phyloP scores from a whole-genome alignment of 2,888 invertebrate species.

The Orgyia antiqua region DNA sequence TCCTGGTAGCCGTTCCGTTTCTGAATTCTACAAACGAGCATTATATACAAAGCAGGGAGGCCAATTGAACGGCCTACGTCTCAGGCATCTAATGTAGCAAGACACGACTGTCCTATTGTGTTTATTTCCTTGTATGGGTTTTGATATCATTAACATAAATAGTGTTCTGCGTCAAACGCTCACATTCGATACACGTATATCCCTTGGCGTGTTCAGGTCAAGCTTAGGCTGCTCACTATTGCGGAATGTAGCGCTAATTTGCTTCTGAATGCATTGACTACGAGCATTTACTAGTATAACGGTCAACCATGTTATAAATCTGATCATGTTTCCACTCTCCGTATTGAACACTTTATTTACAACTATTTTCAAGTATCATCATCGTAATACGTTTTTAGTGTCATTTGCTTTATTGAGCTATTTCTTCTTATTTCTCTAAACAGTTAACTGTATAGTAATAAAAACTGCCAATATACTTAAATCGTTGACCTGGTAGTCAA shows the following conservation, averaged over 20 bases:
- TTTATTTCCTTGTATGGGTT: constrained; percentile 72
- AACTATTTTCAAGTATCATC: constrained; percentile 11
- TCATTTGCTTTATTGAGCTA: no score
- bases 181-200: constrained; percentile 61
- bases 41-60: constrained; percentile 70
- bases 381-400: no score
- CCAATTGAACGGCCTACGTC: constrained; percentile 62
- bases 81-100: constrained; percentile 65
- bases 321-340: constrained; percentile 16
- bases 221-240: constrained; percentile 31
- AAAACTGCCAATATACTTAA: no score
- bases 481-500: no score
- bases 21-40: constrained; percentile 69
- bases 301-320: constrained; percentile 11
- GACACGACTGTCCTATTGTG: constrained; percentile 74
- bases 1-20: constrained; percentile 62
- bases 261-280: constrained; percentile 38
- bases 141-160: constrained; percentile 73
- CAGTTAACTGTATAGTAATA: no score
- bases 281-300: constrained; percentile 23
- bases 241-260: constrained; percentile 41
- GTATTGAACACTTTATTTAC: constrained; percentile 16
- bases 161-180: constrained; percentile 55
- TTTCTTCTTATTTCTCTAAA: no score
- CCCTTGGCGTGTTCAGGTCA: constrained; percentile 47